phyloP scores from a whole-genome alignment of 2,797 vertebrate genomes.

The Eospalax fontanierii region DNA sequence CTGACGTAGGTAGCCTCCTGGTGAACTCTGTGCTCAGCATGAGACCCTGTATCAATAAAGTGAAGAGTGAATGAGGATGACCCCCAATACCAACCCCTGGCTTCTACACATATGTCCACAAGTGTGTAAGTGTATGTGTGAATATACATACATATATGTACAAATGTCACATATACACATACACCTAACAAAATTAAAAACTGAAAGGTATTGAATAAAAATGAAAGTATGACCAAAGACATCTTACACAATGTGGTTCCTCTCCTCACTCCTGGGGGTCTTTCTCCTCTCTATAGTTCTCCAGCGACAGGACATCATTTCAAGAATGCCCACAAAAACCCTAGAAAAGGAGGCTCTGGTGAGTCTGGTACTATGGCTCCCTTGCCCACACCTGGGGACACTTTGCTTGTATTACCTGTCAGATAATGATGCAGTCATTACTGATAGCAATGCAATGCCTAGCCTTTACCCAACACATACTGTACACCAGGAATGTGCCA shows the following conservation, averaged over 20 bases:
- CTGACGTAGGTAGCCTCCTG: no score
- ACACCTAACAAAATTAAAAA: neutral
- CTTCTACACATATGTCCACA: no score
- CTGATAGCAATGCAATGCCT: neutral
- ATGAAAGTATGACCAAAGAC: constrained; percentile 4
- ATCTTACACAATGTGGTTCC: neutral
- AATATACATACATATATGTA: neutral
- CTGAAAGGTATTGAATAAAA: neutral
- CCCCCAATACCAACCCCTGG: no score
- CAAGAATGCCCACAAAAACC: neutral
- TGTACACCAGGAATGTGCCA: neutral
- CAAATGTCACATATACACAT: neutral
- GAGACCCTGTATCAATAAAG: no score
- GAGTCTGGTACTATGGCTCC: neutral
- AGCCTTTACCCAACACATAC: neutral
- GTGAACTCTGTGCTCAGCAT: no score
- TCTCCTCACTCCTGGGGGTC: neutral
- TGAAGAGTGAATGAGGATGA: no score
- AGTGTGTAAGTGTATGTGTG: no score
- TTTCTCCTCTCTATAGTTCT: constrained; percentile 2
- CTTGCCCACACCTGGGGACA: neutral
- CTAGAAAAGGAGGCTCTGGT: neutral
- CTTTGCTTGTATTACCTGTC: neutral
- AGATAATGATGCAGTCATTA: neutral
- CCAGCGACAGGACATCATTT: constrained; percentile 21